Base-by-base conservation (phyloP, 2,113 vertebrate genomes). In the Melospiza melodia region DNA sequence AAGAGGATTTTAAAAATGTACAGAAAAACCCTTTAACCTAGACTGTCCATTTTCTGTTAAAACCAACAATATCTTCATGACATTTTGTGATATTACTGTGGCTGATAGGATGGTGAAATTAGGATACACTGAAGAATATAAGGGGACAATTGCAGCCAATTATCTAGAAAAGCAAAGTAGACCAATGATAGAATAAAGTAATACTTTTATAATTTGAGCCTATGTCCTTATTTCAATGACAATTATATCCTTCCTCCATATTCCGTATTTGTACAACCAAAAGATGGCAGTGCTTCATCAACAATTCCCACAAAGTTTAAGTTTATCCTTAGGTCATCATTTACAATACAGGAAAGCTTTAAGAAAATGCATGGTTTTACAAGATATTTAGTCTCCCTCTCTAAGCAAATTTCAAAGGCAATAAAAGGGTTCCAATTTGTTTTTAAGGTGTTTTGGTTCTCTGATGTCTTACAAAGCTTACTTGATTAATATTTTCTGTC, bases 241-340 rank as follows among this genome's bases (percentile, higher is more conserved):
- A 92, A 65, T 62, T 89, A 57, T 28, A 84, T 39, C n/a, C 54
- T 79, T 87, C 84, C 66, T 81, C 82, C 83, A 90, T 97, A 97
- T 84, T 87, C 49, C 10, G 12, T 97, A 97, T 97, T 97, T 95
- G 94, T 97, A 89, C 90, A 97, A 82, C 98, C 97, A 98, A 98
- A 98, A 98, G 98, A 97, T 97, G 98, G 98, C 98, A 98, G 96
- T 98, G 44, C 97, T 97, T 98, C 97, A 98, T 98, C 97, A 98
- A 96, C 91, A 97, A 98, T 98, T 96, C 69, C 82, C 85, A 25
- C 65, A 87, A 39, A 62, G 37, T 71, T 93, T 89, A 93, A 71
- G 69, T 80, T 94, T 95, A 80, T 84, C 63, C 71, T 81, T 90
- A 27, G 63, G 78, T 96, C 81, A 94, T 91, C 43, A 22, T 44